Base-by-base conservation (phyloP, 2,113 vertebrate genomes). In the Lepisosteus osseus region DNA sequence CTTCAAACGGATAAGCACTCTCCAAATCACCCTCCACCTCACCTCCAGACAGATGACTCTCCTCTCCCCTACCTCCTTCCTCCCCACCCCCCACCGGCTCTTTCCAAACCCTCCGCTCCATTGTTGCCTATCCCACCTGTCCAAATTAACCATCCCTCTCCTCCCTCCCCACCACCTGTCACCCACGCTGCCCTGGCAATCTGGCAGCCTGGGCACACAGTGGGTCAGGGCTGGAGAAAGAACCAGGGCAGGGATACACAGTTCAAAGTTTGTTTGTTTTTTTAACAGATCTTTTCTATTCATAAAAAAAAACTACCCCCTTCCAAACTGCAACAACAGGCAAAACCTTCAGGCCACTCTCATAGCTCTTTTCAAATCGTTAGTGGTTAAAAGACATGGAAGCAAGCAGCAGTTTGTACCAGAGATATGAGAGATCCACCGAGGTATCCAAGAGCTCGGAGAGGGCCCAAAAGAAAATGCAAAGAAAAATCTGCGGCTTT, bases 151-250 rank as follows among this genome's bases (percentile, higher is more conserved):
- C 67, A 41, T 14, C 61, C 76, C 59, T 5, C 70, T 67, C 76
- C 76, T 78, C 72, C 67, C 70, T 68, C 56, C 62, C 76, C 55
- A 71, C 85, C 85, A 86, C 86, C 87, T 85, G 86, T 85, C 80
- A 71, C 73, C 67, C 74, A 77, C 75, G 77, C 62, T 73, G 79
- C 70, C 78, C 78, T 29, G 76, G 66, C 80, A 77, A 77, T 75
- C 82, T 77, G 56, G 77, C 70, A 85, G 84, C 85, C 85, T 86
- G 86, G 85, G 86, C 83, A 83, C 82, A 69, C 74, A 77, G 84
- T 86, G 83, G 82, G 79, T 6, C 47, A 51, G 9, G 9, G 5
- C 1, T 6, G 47, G 47, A 29, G 29, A 29, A 29, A 29, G 29
- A 29, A 29, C 1, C 29, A 29, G 29, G 29, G 29, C 29, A 29